Evolutionary conservation across 2,113 vertebrate genomes (phyloP).

Genomic region (Sebastes schlegelii): DNA sequence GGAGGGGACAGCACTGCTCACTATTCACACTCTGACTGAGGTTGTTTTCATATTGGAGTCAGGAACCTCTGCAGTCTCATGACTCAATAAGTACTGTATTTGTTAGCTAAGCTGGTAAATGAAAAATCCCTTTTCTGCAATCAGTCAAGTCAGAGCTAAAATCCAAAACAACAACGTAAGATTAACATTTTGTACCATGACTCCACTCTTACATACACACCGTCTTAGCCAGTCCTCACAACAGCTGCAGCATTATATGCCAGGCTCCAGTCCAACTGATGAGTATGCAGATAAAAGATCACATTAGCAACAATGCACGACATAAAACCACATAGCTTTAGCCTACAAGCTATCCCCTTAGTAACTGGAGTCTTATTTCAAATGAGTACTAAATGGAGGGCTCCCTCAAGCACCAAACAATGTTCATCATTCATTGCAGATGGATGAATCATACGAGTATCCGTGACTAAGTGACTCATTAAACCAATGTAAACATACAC

Average conservation of each 20-base stretch:
- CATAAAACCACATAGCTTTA: not conserved
- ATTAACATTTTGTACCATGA: conserved; percentile 2
- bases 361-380: conserved; percentile 6
- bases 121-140: conserved; percentile 1
- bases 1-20: conserved; percentile 2
- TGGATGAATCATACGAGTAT: conserved; percentile 49
- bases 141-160: conserved; percentile 1
- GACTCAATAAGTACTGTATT: conserved; percentile 14
- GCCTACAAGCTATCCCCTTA: not conserved
- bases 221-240: conserved; percentile 8
- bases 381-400: not conserved
- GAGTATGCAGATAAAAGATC: not conserved
- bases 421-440: conserved; percentile 43
- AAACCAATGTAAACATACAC: conserved; percentile 54
- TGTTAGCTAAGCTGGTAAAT: conserved; percentile 18
- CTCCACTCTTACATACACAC: not conserved
- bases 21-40: not conserved
- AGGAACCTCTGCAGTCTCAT: not conserved
- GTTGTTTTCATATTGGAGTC: conserved; percentile 4
- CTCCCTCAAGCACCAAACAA: conserved; percentile 15
- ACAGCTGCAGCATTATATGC: conserved; percentile 21
- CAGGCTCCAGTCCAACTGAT: not conserved
- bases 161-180: conserved; percentile 22
- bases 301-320: not conserved
- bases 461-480: conserved; percentile 61